A percentile compares a stretch with the other conserved stretches of the same genome.
phyloP scores from a whole-genome alignment of 2,888 invertebrate genomes.

The Xylota sylvarum region DNA sequence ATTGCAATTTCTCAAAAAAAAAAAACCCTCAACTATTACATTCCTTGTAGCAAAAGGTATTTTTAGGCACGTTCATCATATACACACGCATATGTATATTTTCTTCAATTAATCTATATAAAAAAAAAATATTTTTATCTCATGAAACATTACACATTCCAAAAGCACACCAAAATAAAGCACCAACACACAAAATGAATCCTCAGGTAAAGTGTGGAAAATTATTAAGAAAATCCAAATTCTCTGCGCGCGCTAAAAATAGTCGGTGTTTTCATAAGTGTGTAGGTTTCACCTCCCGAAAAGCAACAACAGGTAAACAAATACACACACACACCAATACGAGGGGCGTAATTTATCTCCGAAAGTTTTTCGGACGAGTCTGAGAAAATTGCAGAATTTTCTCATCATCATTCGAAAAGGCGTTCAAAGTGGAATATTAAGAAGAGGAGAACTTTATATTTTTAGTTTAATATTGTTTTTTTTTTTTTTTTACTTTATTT shows the following conservation, averaged over 20 bases:
- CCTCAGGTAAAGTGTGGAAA: constrained; percentile 83
- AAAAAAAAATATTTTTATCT: constrained; percentile 78
- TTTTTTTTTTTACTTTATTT: constrained; percentile 26
- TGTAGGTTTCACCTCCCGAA: constrained; percentile 63
- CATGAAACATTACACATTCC: constrained; percentile 84
- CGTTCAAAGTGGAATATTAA: constrained; percentile 57
- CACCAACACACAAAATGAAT: constrained; percentile 75
- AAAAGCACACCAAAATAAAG: constrained; percentile 78
- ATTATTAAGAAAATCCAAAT: constrained; percentile 76
- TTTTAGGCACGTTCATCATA: constrained; percentile 52
- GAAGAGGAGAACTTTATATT: constrained; percentile 62
- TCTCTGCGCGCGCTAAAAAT: constrained; percentile 57
- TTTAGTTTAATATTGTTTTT: constrained; percentile 50
- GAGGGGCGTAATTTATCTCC: constrained; percentile 31
- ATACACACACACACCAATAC: constrained; percentile 46
- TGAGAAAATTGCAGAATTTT: constrained; percentile 69
- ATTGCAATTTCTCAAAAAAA: constrained; percentile 52
- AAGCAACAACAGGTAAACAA: constrained; percentile 74
- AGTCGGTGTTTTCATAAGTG: constrained; percentile 50
- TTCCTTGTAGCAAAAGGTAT: constrained; percentile 42
- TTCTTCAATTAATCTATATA: constrained; percentile 72
- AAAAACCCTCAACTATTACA: constrained; percentile 50
- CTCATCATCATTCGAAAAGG: constrained; percentile 66
- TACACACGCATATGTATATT: constrained; percentile 39
- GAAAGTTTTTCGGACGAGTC: constrained; percentile 51